Conservation (phyloP, 2,113 vertebrate species). For the Pelusios castaneus region DNA sequence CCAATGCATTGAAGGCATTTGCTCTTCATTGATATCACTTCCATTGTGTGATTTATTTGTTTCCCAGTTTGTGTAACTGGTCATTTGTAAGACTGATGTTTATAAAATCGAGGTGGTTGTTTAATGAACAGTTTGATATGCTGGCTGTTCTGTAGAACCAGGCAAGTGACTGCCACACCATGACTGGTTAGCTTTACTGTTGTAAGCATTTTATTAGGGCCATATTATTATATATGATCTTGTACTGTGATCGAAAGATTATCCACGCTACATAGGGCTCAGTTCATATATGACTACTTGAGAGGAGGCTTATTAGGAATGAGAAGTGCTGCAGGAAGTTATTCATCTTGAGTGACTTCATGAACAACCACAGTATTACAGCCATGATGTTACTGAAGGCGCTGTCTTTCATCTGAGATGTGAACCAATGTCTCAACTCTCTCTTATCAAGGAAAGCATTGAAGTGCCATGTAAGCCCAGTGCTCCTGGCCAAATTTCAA, state of each 20-base stretch:
- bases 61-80: background rate
- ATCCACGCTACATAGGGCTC: constrained; percentile 33
- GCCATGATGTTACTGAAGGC: background rate
- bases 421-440: background rate
- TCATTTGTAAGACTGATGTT: background rate
- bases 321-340: background rate
- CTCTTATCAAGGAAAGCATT: background rate
- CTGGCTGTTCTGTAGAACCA: background rate
- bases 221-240: constrained; percentile 29
- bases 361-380: background rate
- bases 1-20: background rate
- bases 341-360: background rate
- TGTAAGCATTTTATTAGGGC: background rate
- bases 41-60: background rate
- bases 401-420: background rate
- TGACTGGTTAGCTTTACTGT: constrained; percentile 34
- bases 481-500: background rate
- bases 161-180: background rate
- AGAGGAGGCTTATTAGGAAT: background rate
- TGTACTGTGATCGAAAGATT: constrained; percentile 16
- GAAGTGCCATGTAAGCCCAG: background rate
- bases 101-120: background rate
- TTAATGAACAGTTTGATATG: constrained; percentile 11
- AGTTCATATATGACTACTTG: background rate
- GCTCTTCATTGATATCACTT: background rate